Evolutionary conservation across 2,797 vertebrate genomes (phyloP).

Genomic region (Coregonus ussuriensis): DNA sequence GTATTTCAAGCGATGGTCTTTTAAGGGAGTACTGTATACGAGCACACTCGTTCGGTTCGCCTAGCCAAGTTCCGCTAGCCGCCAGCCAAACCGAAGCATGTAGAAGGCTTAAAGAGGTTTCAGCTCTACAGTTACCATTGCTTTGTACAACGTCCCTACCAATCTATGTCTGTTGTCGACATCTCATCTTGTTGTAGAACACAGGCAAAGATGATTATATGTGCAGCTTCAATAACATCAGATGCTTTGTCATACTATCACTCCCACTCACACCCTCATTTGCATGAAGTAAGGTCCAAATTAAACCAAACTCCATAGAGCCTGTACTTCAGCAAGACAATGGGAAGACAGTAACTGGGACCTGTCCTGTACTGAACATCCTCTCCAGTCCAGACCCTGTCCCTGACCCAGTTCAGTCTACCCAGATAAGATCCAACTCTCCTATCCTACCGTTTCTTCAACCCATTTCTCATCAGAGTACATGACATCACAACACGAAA

Average conservation of each 20-base stretch:
- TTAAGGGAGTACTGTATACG: too few species aligned
- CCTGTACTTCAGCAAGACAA: not conserved
- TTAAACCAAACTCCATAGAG: not conserved
- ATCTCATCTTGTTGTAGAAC: not conserved
- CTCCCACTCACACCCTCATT: not conserved
- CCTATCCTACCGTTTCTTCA: not conserved
- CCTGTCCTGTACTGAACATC: not conserved
- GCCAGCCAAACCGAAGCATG: too few species aligned
- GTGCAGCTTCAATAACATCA: not conserved
- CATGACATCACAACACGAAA: too few species aligned
- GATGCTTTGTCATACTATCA: not conserved
- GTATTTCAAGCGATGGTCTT: too few species aligned
- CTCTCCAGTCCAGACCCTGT: not conserved
- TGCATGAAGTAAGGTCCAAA: not conserved
- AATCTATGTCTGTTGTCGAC: not conserved
- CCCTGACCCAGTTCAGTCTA: conserved; percentile 41
- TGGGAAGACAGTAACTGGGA: not conserved
- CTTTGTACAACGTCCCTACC: not conserved
- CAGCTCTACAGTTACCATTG: conserved; percentile 30
- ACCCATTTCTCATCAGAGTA: not conserved
- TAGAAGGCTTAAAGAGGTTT: not conserved
- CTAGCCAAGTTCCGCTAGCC: too few species aligned
- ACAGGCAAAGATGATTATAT: not conserved
- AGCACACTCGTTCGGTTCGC: too few species aligned
- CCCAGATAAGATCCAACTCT: conserved; percentile 33